phyloP scores from a whole-genome alignment of 30 jellyfish, hydroid and myxozoan genomes.

The Clytia hemisphaerica region DNA sequence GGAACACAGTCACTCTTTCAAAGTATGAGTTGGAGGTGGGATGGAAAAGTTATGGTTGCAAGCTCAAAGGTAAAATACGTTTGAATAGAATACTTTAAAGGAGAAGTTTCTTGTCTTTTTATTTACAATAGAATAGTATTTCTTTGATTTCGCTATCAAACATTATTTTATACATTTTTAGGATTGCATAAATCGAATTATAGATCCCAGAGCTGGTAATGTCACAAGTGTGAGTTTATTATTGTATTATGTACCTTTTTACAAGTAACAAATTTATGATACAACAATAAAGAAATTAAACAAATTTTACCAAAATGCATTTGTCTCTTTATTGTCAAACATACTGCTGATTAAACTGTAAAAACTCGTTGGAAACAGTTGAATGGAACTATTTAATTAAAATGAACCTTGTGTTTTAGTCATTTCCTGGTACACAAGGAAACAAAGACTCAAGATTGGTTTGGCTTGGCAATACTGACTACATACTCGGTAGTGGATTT shows the following conservation, averaged over 20 bases:
- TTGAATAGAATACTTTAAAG: neutral
- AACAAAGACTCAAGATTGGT: constrained; percentile 68
- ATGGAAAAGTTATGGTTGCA: constrained; percentile 72
- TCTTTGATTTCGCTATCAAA: neutral
- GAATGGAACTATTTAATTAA: no score
- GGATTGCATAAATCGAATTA: constrained; percentile 62
- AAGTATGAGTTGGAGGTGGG: constrained; percentile 72
- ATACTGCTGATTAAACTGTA: no score
- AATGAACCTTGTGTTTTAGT: constrained; percentile 33
- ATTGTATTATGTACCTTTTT: neutral
- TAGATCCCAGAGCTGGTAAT: constrained; percentile 65
- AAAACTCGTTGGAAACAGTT: no score
- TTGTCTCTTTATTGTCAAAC: no score
- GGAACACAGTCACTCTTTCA: constrained; percentile 50
- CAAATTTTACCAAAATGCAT: neutral
- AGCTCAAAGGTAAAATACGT: constrained; percentile 52
- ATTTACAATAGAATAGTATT: neutral
- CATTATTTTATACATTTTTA: constrained; percentile 11
- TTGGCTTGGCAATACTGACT: constrained; percentile 81
- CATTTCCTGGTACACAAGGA: constrained; percentile 62
- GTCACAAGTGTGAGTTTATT: constrained; percentile 41
- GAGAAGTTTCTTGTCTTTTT: neutral
- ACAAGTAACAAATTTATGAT: neutral
- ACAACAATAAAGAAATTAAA: neutral
- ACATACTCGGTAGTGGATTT: constrained; percentile 68